Evolutionary conservation across 1,140 invertebrate species (phyloP).

Genomic region (Vanessa tameamea): DNA sequence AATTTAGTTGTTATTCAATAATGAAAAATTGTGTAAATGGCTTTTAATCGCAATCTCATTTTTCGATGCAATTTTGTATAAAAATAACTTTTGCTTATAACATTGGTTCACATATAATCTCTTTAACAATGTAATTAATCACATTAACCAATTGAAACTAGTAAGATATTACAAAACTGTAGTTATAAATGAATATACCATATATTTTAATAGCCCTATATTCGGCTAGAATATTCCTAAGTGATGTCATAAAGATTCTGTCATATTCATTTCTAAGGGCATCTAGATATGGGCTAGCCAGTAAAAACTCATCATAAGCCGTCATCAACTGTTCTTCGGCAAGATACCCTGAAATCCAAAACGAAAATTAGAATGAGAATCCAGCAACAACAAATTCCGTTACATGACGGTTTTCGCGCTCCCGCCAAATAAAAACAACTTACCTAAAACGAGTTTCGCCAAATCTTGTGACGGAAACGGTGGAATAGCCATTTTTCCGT

Average conservation of each 20-base stretch:
- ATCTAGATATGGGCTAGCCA: conserved; percentile 72
- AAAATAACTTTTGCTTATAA: neutral
- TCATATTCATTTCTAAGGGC: conserved; percentile 73
- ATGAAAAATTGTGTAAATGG: no score
- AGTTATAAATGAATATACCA: conserved; percentile 44
- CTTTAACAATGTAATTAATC: neutral
- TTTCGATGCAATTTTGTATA: no score
- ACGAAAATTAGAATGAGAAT: neutral
- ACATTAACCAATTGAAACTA: neutral
- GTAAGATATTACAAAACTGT: neutral
- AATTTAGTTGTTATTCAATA: no score
- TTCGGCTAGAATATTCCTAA: conserved; percentile 71
- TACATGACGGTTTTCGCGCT: conserved; percentile 41
- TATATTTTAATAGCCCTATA: conserved; percentile 74
- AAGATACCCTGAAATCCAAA: conserved; percentile 61
- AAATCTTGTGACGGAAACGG: conserved; percentile 73
- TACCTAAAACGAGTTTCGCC: conserved; percentile 73
- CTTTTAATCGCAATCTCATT: neutral
- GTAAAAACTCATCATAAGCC: conserved; percentile 74
- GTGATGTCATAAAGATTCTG: conserved; percentile 75
- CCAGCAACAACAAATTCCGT: conserved; percentile 31
- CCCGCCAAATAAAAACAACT: conserved; percentile 67
- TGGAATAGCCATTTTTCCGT: conserved; percentile 57
- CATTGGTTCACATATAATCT: neutral
- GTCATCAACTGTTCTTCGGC: conserved; percentile 76